Evolutionary conservation across 2,888 invertebrate genomes (phyloP).

Genomic region (Halocaridina rubra): DNA sequence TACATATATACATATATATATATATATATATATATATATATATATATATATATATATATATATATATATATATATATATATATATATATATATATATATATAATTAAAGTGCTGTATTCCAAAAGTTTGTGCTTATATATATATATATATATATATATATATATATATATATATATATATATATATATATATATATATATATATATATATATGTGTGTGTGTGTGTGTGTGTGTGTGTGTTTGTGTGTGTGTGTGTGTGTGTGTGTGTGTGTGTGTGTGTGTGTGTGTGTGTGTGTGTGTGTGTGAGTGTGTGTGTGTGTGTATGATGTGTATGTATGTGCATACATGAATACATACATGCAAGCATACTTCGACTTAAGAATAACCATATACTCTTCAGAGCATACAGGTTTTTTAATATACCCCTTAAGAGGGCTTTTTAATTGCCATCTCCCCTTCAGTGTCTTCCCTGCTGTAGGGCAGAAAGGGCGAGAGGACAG

Average conservation of each 20-base stretch:
- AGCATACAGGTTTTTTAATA: no score
- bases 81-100: background rate
- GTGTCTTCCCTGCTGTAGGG: no score
- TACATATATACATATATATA: background rate
- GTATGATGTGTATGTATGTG: background rate
- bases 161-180: slow-evolving; percentile 6
- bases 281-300: background rate
- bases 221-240: no score
- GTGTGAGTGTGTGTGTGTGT: background rate
- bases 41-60: background rate
- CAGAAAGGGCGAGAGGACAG: no score
- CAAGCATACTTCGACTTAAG: no score
- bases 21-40: background rate
- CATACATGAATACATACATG: background rate
- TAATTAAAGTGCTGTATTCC: background rate
- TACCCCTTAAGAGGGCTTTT: no score
- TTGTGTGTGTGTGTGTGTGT: no score
- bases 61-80: background rate
- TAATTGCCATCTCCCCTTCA: no score
- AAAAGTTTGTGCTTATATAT: no score
- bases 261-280: background rate
- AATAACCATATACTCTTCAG: no score
- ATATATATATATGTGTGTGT: slow-evolving; percentile 1
- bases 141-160: slow-evolving; percentile 1
- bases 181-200: slow-evolving; percentile 14